These are phyloP conservation scores for Monopis laevigella DNA, from an alignment of 2,888 invertebrate genomes.

Conservation along the genomic window DNA sequence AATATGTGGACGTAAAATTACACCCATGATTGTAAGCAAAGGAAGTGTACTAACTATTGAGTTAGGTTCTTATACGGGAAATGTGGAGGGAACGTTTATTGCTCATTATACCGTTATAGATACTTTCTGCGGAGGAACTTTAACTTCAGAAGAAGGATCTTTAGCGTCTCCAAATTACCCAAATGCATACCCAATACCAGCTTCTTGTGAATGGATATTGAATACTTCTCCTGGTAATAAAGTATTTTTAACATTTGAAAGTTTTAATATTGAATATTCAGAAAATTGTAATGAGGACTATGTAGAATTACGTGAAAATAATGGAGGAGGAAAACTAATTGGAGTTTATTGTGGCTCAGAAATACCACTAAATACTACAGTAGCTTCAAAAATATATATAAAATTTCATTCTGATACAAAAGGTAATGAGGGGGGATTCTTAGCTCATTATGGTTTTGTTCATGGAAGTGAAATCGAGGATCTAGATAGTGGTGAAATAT, in stretches of 20 bases:
- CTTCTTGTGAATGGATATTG: slow-evolving; percentile 79
- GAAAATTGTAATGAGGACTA: slow-evolving; percentile 86
- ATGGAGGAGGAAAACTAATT: slow-evolving; percentile 71
- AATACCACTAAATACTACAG: slow-evolving; percentile 69
- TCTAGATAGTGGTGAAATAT: slow-evolving; percentile 70
- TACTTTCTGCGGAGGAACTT: slow-evolving; percentile 82
- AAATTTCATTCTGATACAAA: slow-evolving; percentile 76
- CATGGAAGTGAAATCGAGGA: slow-evolving; percentile 76
- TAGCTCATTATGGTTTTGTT: slow-evolving; percentile 75
- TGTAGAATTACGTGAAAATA: slow-evolving; percentile 80
- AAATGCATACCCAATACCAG: slow-evolving; percentile 70
- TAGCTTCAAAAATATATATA: slow-evolving; percentile 72
- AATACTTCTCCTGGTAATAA: slow-evolving; percentile 71
- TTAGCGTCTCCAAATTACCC: slow-evolving; percentile 91
- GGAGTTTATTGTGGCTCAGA: slow-evolving; percentile 76
- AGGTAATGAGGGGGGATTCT: slow-evolving; percentile 75
- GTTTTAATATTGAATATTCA: slow-evolving; percentile 75
- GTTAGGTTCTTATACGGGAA: slow-evolving; percentile 36
- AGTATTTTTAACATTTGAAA: slow-evolving; percentile 71
- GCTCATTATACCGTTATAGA: slow-evolving; percentile 52
- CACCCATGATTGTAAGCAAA: slow-evolving; percentile 73
- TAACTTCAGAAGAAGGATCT: slow-evolving; percentile 75
- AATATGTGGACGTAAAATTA: slow-evolving; percentile 72
- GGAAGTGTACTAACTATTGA: slow-evolving; percentile 71
- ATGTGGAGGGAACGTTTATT: slow-evolving; percentile 36